A percentile compares a stretch with the other conserved stretches of the same genome.
Conservation (phyloP, 2,113 vertebrate genomes). For the Neoarius graeffei region DNA sequence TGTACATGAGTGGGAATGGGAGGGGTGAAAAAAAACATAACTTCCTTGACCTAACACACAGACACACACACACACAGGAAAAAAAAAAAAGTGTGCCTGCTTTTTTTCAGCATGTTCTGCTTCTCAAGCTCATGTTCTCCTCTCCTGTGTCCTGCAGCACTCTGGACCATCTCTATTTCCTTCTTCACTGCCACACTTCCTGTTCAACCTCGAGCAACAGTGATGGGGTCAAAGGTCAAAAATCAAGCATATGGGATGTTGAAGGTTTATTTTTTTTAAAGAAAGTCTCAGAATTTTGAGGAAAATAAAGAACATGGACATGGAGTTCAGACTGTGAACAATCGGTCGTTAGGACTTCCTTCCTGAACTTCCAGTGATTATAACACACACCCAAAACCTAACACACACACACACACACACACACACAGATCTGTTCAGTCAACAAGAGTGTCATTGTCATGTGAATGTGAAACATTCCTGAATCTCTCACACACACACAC, state of each 20-base stretch:
- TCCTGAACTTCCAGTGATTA: constrained; percentile 36
- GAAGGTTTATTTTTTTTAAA: neutral
- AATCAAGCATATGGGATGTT: neutral
- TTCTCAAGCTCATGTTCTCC: neutral
- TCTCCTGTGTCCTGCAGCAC: neutral
- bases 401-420: neutral
- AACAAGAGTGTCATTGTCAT: neutral
- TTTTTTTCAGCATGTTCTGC: neutral
- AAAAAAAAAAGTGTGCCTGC: neutral
- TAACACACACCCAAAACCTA: neutral
- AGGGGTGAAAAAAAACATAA: too few relatives aligned
- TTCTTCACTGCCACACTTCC: neutral
- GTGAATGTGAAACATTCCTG: constrained; percentile 9
- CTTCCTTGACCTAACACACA: neutral
- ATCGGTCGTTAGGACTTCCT: constrained; percentile 46
- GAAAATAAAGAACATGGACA: neutral
- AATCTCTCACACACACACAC: neutral
- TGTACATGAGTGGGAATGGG: neutral
- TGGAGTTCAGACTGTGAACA: constrained; percentile 22
- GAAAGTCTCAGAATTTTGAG: neutral
- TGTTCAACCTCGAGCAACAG: neutral
- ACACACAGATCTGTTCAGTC: constrained; percentile 11
- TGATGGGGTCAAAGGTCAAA: neutral
- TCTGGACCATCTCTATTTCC: neutral
- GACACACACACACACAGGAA: neutral